Evolutionary conservation across 1,140 invertebrate species (phyloP).

Genomic region (Drosophila biarmipes): DNA sequence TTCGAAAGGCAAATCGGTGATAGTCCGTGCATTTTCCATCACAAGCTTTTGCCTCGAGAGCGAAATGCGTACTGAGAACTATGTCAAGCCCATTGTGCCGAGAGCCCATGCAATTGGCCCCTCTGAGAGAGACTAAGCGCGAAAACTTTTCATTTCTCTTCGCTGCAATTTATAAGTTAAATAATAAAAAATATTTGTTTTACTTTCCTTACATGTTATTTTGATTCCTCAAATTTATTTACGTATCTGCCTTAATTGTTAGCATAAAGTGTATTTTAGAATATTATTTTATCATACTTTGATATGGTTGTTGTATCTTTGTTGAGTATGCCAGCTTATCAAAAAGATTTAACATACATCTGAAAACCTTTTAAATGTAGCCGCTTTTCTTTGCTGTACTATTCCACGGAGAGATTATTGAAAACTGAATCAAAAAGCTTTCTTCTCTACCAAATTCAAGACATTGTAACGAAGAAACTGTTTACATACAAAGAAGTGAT

Average conservation of each 20-base stretch:
- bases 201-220: no score
- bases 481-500: background rate
- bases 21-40: constrained; percentile 4
- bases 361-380: no score
- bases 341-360: no score
- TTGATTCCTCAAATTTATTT: background rate
- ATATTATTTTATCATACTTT: no score
- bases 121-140: background rate
- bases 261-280: no score
- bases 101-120: background rate
- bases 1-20: constrained; percentile 21
- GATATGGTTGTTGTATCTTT: no score
- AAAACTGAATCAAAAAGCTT: background rate
- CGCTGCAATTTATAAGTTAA: background rate
- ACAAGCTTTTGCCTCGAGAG: background rate
- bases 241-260: background rate
- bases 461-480: background rate
- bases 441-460: background rate
- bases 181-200: background rate
- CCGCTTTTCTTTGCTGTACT: background rate
- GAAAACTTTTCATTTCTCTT: background rate
- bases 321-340: no score
- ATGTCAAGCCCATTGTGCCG: background rate
- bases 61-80: constrained; percentile 1
- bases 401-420: background rate